Conservation (phyloP, 2,797 vertebrate species). For the Australoheros facetus region DNA sequence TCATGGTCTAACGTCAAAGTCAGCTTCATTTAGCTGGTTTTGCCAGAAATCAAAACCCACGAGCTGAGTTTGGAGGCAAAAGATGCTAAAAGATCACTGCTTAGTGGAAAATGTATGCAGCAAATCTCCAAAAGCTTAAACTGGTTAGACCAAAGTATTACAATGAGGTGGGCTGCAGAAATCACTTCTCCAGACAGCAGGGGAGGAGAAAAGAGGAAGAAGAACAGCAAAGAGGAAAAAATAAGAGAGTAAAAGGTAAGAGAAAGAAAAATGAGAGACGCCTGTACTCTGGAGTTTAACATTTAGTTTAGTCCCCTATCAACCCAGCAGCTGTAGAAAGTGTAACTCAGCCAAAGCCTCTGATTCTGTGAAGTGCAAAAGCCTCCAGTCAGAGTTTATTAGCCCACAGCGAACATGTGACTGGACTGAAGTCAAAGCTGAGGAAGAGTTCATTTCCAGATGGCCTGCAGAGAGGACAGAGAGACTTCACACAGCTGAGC, state of each 20-base stretch:
- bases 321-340: constrained; percentile 37
- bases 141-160: constrained; percentile 18
- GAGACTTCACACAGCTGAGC: constrained; percentile 35
- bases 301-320: constrained; percentile 31
- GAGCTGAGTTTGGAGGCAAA: constrained; percentile 5
- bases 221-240: not conserved
- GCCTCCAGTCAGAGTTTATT: constrained; percentile 55
- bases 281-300: constrained; percentile 29
- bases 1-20: not conserved
- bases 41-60: constrained; percentile 37
- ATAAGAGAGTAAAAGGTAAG: not conserved
- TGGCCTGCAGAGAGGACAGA: constrained; percentile 43
- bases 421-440: constrained; percentile 32
- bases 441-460: constrained; percentile 64
- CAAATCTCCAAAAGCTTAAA: constrained; percentile 50
- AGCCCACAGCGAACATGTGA: constrained; percentile 35
- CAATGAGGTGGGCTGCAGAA: constrained; percentile 27
- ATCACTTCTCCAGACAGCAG: constrained; percentile 46
- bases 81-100: constrained; percentile 41
- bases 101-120: constrained; percentile 46
- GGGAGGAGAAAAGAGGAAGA: not conserved
- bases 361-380: constrained; percentile 54
- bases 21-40: constrained; percentile 14
- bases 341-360: constrained; percentile 43
- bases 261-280: constrained; percentile 1